Evolutionary conservation across 2,888 invertebrate genomes (phyloP), one percentile per base, ranked within the genome.

Genomic region (Tricholauxania praeusta): DNA sequence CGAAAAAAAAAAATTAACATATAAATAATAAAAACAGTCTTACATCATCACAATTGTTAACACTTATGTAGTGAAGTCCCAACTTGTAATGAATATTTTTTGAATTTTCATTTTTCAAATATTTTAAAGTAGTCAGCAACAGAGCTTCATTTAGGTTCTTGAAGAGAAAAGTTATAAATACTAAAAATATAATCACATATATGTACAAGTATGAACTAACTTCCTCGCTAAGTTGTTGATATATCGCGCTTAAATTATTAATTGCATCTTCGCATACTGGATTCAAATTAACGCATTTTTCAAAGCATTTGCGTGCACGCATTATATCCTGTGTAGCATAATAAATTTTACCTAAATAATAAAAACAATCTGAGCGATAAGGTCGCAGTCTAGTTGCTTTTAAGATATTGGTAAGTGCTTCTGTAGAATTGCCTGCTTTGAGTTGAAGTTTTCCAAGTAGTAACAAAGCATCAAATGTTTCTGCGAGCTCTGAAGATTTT

Each of bases 61-160:
- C 90, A 79, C 92, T 92, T 76, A 95, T 89, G 85, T 95, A 92
- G 84, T 94, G 92, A 64, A 97, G 88, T 2, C 97, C 97, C 67
- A 97, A 89, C 84, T 96, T 92, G 68, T 96, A 90, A 90, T 94
- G 92, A 22, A 96, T 92, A 94, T 96, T 96, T 77, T 92, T 90
- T 55, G 91, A 89, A 65, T 89, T 88, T 55, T 82, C 85, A 28
- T 86, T 86, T 77, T 89, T 89, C 81, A 89, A 79, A 78, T 87
- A 63, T 88, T 90, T 74, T 88, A 86, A 73, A 0, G 86, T 88
- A 72, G 86, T 89, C 4, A 82, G 32, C 5, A 86, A 71, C 4
- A 86, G 71, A 0, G 81, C 70, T 62, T 80, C 80, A 75, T 86
- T 86, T 0, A 84, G 76, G 14, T 85, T 83, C 79, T 82, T 49